These are phyloP conservation scores for Lepidurus couesii DNA, from an alignment of 1,140 invertebrate species.

Conservation along the genomic window DNA sequence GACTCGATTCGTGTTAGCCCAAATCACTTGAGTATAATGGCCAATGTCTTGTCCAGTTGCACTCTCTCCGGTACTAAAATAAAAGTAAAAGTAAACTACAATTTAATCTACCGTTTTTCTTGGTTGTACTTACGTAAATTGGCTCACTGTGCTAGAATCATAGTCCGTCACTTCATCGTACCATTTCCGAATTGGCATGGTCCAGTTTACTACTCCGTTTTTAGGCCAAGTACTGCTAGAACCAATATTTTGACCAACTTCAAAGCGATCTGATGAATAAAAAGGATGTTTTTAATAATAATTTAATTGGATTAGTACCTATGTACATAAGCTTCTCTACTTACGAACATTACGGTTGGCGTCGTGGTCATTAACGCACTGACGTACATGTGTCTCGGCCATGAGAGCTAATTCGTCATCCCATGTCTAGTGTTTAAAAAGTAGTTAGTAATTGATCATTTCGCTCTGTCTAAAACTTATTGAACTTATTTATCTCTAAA, in stretches of 20 bases:
- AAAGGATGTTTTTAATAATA: background rate
- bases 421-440: conserved; percentile 57
- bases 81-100: background rate
- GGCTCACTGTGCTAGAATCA: background rate
- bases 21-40: conserved; percentile 33
- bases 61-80: background rate
- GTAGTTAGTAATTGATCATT: background rate
- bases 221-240: too few species aligned
- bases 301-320: background rate
- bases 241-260: conserved; percentile 30
- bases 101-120: background rate
- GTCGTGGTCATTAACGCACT: conserved; percentile 70
- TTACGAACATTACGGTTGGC: conserved; percentile 54
- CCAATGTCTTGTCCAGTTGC: conserved; percentile 20
- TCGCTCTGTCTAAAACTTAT: background rate
- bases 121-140: conserved; percentile 8
- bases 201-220: conserved; percentile 16
- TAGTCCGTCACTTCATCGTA: conserved; percentile 26
- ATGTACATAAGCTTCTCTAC: conserved; percentile 40
- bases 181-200: conserved; percentile 11
- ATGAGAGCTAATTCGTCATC: conserved; percentile 73
- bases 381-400: conserved; percentile 75
- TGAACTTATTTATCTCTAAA: background rate
- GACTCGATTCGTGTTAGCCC: conserved; percentile 29
- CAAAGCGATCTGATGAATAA: conserved; percentile 25